Evolutionary conservation across 2,797 vertebrate species (phyloP), one percentile per base, ranked within the genome.

Genomic region (Danio aesculapii): DNA sequence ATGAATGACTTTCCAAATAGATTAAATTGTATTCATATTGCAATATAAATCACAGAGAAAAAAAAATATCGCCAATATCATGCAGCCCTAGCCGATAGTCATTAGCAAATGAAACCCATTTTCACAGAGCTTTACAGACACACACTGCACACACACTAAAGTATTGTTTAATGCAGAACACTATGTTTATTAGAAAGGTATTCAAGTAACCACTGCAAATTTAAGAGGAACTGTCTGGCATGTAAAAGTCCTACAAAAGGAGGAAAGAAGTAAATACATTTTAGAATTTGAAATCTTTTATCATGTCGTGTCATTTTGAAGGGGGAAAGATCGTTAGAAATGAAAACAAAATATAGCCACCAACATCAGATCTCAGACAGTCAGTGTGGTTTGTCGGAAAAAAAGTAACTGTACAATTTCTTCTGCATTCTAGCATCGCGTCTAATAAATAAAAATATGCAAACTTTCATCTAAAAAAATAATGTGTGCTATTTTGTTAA

Each of bases 121-220:
- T 50, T 46, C n/a, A 57, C 12, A 61, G 19, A 46, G 12, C 9
- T 58, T 59, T 3, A 55, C 13, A 81, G 41, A 74, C 5, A 79
- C 39, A 79, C 49, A 84, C 66, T 47, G 46, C n/a, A 58, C 39
- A 73, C 69, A 11, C 69, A 11, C 9, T 62, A 10, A 57, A 67
- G n/a, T 10, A 75, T 85, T 63, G 13, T 66, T 89, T 85, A 90
- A 93, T 93, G 93, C 93, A 94, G 90, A 92, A 90, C 87, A 93
- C 92, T 94, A 93, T 84, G 87, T 94, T 94, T 95, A 94, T 94
- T 94, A 92, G 88, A 94, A 94, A 93, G 85, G 78, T 90, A 88
- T 90, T 90, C 73, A 85, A 86, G 57, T 84, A 90, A 87, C 84
- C 79, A 82, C 84, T 86, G 86, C 5, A 43, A 63, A 73, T 87